A percentile compares a stretch with the other conserved stretches of the same genome.
Evolutionary conservation across 2,888 invertebrate genomes (phyloP).

Genomic region (Clivina fossor): DNA sequence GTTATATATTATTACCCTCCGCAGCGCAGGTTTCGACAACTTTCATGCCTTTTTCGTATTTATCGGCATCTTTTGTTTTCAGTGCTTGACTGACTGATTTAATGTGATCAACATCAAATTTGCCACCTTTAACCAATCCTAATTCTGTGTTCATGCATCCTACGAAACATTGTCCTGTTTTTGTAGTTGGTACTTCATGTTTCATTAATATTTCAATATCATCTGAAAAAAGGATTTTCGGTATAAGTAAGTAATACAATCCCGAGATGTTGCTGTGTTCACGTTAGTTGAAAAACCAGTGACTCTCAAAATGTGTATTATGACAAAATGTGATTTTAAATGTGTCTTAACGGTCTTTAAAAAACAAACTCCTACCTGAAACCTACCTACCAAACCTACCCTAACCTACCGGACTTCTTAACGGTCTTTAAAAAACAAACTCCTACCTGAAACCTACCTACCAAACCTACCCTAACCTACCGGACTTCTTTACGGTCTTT

Average conservation of each 20-base stretch:
- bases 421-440: too few relatives aligned
- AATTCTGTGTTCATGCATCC: constrained; percentile 55
- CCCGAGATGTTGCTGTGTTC: neutral
- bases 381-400: too few relatives aligned
- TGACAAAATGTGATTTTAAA: too few relatives aligned
- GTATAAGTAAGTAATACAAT: neutral
- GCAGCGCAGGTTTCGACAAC: constrained; percentile 35
- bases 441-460: too few relatives aligned
- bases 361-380: too few relatives aligned
- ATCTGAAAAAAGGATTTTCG: constrained; percentile 34
- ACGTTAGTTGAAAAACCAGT: too few relatives aligned
- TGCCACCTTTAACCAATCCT: constrained; percentile 53
- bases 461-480: too few relatives aligned
- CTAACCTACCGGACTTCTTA: too few relatives aligned
- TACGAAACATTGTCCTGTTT: constrained; percentile 54
- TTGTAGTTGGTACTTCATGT: constrained; percentile 52
- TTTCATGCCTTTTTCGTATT: constrained; percentile 36
- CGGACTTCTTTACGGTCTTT: too few relatives aligned
- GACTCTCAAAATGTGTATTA: too few relatives aligned
- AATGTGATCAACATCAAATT: constrained; percentile 45
- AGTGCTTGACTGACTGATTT: constrained; percentile 19
- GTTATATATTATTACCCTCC: constrained; percentile 37
- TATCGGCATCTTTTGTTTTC: constrained; percentile 35
- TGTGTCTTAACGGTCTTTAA: too few relatives aligned
- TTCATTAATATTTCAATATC: constrained; percentile 44